Conservation (phyloP, 2,888 invertebrate species). For the Hyalella azteca region DNA sequence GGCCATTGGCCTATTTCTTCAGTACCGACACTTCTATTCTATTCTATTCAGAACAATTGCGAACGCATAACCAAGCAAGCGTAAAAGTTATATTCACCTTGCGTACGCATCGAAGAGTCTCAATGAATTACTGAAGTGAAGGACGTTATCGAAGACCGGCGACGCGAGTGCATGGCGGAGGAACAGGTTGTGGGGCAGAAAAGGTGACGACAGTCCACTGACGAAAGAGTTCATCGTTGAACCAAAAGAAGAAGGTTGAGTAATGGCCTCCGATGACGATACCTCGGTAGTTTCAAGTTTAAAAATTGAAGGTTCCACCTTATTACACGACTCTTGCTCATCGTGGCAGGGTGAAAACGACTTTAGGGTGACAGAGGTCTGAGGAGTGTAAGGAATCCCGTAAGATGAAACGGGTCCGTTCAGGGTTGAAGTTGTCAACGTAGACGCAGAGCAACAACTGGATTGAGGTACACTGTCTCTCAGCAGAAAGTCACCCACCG, state of each 20-base stretch:
- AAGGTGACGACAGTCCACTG: neutral
- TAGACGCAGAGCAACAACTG: neutral
- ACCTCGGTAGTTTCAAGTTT: neutral
- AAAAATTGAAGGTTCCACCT: neutral
- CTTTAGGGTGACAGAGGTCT: neutral
- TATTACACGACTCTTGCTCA: neutral
- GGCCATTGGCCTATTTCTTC: no score
- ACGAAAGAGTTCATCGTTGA: neutral
- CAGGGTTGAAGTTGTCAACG: neutral
- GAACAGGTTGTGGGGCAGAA: neutral
- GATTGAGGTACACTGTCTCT: neutral
- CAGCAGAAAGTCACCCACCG: neutral
- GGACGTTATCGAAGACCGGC: slow-evolving; percentile 25
- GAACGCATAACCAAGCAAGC: no score
- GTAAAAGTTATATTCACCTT: no score
- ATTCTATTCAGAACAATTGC: no score
- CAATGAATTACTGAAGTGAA: neutral
- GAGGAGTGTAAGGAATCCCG: neutral
- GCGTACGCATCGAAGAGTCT: neutral
- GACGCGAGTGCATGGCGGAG: neutral
- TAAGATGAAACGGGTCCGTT: neutral
- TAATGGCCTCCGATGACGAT: no score
- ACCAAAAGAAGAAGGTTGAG: neutral
- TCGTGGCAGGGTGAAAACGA: neutral
- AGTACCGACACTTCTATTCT: no score